Evolutionary conservation across 2,888 invertebrate genomes (phyloP).

Genomic region (Liodrosophila aerea): DNA sequence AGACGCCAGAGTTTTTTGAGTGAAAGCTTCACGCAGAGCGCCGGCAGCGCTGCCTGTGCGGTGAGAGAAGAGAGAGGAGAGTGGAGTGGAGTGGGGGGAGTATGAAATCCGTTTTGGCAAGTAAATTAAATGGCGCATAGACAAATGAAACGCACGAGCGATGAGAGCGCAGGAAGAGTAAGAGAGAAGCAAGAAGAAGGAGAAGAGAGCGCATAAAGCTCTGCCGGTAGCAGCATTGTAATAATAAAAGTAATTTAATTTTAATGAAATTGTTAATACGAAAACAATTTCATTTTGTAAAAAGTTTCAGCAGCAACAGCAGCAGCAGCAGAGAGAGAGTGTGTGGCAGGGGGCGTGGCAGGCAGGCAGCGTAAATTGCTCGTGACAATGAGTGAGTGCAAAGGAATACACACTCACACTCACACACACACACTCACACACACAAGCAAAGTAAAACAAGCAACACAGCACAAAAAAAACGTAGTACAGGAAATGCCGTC

Average conservation of each 20-base stretch:
- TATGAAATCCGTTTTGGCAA: not conserved
- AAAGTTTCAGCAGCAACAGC: slow-evolving; percentile 56
- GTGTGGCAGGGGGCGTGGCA: slow-evolving; percentile 23
- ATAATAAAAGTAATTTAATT: slow-evolving; percentile 76
- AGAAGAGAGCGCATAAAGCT: slow-evolving; percentile 41
- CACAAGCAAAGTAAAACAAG: slow-evolving; percentile 33
- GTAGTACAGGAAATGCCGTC: slow-evolving; percentile 1
- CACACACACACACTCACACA: slow-evolving; percentile 29
- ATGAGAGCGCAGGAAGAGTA: slow-evolving; percentile 20
- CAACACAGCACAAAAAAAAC: slow-evolving; percentile 17
- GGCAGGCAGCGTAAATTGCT: slow-evolving; percentile 73
- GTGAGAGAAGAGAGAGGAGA: not conserved
- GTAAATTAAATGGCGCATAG: slow-evolving; percentile 58
- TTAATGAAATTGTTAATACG: slow-evolving; percentile 79
- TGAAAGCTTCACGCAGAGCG: too few species aligned
- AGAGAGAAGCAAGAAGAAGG: slow-evolving; percentile 19
- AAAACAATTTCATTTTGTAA: slow-evolving; percentile 80
- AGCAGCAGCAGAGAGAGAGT: not conserved
- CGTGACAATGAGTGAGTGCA: slow-evolving; percentile 77
- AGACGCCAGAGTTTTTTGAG: slow-evolving; percentile 55
- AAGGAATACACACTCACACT: slow-evolving; percentile 55
- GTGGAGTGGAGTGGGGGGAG: not conserved
- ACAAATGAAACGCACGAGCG: slow-evolving; percentile 44
- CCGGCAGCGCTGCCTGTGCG: too few species aligned
- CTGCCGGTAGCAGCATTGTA: slow-evolving; percentile 34